A percentile compares a stretch with the other conserved stretches of the same genome.
Evolutionary conservation across 2,797 vertebrate genomes (phyloP).

Genomic region (Mus minutoides): DNA sequence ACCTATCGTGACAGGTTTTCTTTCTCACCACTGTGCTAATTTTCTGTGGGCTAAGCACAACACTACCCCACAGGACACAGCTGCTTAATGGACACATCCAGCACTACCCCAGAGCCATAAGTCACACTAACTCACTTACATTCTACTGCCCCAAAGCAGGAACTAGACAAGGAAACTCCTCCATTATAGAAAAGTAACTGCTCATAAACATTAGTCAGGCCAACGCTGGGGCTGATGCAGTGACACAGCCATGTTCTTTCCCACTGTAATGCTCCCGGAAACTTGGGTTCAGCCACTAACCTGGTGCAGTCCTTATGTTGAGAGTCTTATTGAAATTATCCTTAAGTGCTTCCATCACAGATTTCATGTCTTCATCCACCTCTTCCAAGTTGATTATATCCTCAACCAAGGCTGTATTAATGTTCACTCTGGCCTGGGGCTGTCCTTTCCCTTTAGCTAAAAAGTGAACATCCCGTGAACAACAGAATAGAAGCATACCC

Average conservation of each 20-base stretch:
- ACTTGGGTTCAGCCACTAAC: conserved; percentile 84
- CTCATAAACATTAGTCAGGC: not conserved
- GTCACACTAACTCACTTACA: not conserved
- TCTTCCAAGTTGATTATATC: conserved; percentile 94
- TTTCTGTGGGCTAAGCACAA: not conserved
- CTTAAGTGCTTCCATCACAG: conserved; percentile 90
- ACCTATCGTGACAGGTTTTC: not conserved
- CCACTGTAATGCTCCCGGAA: not conserved
- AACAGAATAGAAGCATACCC: conserved; percentile 23
- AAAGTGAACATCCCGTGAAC: conserved; percentile 57
- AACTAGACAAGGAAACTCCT: conserved; percentile 21
- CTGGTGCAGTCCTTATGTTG: conserved; percentile 94
- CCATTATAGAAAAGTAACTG: conserved; percentile 38
- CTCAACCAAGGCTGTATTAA: conserved; percentile 93
- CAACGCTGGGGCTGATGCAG: not conserved
- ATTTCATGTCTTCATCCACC: conserved; percentile 91
- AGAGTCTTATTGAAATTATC: conserved; percentile 96
- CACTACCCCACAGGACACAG: not conserved
- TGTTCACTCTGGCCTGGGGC: conserved; percentile 90
- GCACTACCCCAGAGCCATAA: not conserved
- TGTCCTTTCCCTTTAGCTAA: conserved; percentile 94
- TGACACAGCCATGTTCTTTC: not conserved
- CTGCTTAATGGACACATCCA: not conserved
- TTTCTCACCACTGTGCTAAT: not conserved
- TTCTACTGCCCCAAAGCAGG: not conserved